A percentile compares a stretch with the other conserved stretches of the same genome.
Conservation (phyloP, 2,888 invertebrate species). For the Morpho achilles region DNA sequence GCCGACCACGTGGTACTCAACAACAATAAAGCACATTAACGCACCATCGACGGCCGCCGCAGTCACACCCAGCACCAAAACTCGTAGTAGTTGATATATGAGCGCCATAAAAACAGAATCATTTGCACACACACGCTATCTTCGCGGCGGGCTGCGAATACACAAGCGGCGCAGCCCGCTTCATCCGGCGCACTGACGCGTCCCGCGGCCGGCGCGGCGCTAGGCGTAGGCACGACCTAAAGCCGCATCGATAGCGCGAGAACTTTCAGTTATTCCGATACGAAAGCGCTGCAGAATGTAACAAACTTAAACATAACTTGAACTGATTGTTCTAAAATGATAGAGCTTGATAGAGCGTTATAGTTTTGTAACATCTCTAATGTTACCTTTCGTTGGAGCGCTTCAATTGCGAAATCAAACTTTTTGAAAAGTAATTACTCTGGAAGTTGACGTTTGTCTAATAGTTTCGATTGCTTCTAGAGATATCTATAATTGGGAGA, state of each 20-base stretch:
- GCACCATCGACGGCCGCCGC: slow-evolving; percentile 71
- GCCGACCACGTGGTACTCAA: slow-evolving; percentile 53
- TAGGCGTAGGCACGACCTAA: slow-evolving; percentile 16
- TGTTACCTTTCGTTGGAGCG: too few relatives aligned
- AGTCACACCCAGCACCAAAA: slow-evolving; percentile 78
- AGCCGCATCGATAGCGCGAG: slow-evolving; percentile 12
- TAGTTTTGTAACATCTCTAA: too few relatives aligned
- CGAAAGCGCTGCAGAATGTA: neutral
- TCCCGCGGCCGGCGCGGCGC: slow-evolving; percentile 15
- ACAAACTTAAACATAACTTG: neutral
- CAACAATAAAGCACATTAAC: slow-evolving; percentile 47
- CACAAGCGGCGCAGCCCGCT: slow-evolving; percentile 63
- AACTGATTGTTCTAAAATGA: neutral
- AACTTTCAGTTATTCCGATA: slow-evolving; percentile 10
- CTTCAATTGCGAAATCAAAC: too few relatives aligned
- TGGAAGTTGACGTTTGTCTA: too few relatives aligned
- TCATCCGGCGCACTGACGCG: slow-evolving; percentile 62
- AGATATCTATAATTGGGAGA: too few relatives aligned
- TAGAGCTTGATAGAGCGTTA: too few relatives aligned
- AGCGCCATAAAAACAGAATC: slow-evolving; percentile 88
- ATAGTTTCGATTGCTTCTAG: too few relatives aligned
- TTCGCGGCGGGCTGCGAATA: slow-evolving; percentile 70
- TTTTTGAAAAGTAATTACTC: too few relatives aligned
- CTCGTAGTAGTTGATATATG: slow-evolving; percentile 82
- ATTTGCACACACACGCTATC: slow-evolving; percentile 80